Base-by-base conservation (phyloP, 1,140 invertebrate genomes). In the Drosophila tsacasi region DNA sequence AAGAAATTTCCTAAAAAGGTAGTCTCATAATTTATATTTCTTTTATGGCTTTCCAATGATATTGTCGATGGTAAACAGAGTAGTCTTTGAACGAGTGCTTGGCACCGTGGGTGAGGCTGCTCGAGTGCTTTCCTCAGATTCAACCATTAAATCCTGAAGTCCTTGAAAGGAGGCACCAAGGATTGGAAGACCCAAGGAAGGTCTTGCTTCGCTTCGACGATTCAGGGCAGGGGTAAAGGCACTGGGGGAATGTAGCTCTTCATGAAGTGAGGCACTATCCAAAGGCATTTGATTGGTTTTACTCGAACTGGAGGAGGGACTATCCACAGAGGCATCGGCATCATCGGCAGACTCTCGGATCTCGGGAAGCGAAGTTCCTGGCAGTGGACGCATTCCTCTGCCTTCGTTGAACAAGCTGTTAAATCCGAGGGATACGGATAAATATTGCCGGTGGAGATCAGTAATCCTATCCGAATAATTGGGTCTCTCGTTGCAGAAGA, bases 391-490 rank as follows among this genome's bases (percentile, higher is more conserved):
- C 7, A 50, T 19, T 5, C 46, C 40, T 5, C 64, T 61, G 15
- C 65, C 10, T 1, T 89, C 74, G 19, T 62, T 85, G 49, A 93
- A 93, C 2, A 93, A 67, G 30, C 75, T 91, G 50, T 93, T 93
- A 25, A 93, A 93, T 10, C 92, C 92, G 19, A 92, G 79, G 3
- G 92, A 91, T 7, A 91, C 85, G 4, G 92, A 92, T 9, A 93
- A 52, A 57, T 93, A 93, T 65, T 93, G 92, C 8, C 91, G 80
- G 74, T 93, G 92, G 15, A 93, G 69, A 57, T 93, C 92, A 2
- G 92, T 93, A 19, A 93, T 93, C 35, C 81, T 89, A 78, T 93
- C 92, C 30, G 84, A 85, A 39, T 91, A 93, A 61, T 93, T 92
- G 25, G 91, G 79, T 13, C 81, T 61, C 19, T 90, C 85, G 44